Evolutionary conservation across 2,888 invertebrate species (phyloP), one percentile per base, ranked within the genome.

Genomic region (Tetanocera ferruginea): DNA sequence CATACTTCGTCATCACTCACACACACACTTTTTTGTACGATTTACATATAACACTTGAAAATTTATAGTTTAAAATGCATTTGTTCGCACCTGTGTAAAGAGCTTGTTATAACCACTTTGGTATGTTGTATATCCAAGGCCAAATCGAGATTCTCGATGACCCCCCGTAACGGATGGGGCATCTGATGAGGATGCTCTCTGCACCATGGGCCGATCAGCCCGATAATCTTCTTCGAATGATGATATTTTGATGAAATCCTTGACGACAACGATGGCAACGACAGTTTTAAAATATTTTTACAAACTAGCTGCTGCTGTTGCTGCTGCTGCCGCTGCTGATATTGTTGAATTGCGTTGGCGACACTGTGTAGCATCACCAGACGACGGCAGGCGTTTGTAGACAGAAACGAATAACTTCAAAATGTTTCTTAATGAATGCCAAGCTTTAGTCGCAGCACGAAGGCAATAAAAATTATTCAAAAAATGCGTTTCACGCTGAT

Each of bases 181-280:
- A 89, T 90, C 90, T 85, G 89, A 86, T 81, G 90, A 89, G 72
- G 89, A 88, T 86, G 90, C 89, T 84, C 90, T 87, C 84, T 90
- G 90, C 88, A 90, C 90, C 90, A 90, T 90, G 89, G 90, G 90
- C 90, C 87, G 86, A 83, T 89, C 89, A 87, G 90, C 88, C 90
- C 90, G 85, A 82, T 87, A 89, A 82, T 90, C 89, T 87, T 90
- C 90, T 87, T 90, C 90, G 87, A 89, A 87, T 82, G 89, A 90
- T 86, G 89, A 90, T 89, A 89, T 89, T 88, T 89, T 89, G 89
- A 86, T 82, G 75, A 79, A 82, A 82, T 86, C 84, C 84, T 83
- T 83, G 79, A 66, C 80, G 84, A 85, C 85, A 43, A 14, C 43
- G 43, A 43, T 14, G 43, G 43, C 43, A 43, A 43, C 43, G 43